Percentiles rank a stretch among this genome's conserved stretches.
These are phyloP conservation scores for Meandrusa payeni DNA, from an alignment of 2,888 invertebrate species.

Conservation along the genomic window DNA sequence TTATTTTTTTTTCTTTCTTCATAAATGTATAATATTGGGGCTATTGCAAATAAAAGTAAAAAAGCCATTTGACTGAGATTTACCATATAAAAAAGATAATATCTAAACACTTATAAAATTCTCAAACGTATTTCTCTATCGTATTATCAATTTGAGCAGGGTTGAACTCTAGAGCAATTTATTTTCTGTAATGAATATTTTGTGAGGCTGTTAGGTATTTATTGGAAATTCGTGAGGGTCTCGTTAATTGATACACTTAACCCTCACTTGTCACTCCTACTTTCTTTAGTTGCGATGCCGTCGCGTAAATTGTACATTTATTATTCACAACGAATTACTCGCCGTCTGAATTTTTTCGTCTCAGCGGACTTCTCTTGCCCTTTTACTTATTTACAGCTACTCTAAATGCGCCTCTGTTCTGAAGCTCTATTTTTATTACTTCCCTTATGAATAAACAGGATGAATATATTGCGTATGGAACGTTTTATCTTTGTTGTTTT, in stretches of 20 bases:
- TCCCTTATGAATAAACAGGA: no score
- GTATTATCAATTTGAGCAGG: no score
- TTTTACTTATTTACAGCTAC: slow-evolving; percentile 64
- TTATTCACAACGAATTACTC: slow-evolving; percentile 71
- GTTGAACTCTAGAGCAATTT: no score
- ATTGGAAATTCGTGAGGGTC: slow-evolving; percentile 25
- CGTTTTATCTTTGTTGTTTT: no score
- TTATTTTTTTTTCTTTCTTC: no score
- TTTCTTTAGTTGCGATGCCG: slow-evolving; percentile 43
- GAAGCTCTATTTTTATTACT: slow-evolving; percentile 39
- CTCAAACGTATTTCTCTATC: neutral
- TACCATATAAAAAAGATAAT: no score
- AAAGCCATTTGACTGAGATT: no score
- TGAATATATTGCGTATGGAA: no score
- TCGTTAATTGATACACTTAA: slow-evolving; percentile 35
- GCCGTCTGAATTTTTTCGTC: slow-evolving; percentile 59
- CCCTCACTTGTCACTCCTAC: slow-evolving; percentile 29
- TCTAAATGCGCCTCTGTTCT: slow-evolving; percentile 49
- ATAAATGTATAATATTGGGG: no score
- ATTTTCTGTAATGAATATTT: no score
- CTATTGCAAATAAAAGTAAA: no score
- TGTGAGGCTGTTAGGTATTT: neutral
- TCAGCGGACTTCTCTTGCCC: slow-evolving; percentile 53
- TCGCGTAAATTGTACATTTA: slow-evolving; percentile 61
- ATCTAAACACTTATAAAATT: no score